These are phyloP conservation scores for Dromiciops gliroides DNA, from an alignment of 2,113 vertebrate genomes.

Conservation along the genomic window DNA sequence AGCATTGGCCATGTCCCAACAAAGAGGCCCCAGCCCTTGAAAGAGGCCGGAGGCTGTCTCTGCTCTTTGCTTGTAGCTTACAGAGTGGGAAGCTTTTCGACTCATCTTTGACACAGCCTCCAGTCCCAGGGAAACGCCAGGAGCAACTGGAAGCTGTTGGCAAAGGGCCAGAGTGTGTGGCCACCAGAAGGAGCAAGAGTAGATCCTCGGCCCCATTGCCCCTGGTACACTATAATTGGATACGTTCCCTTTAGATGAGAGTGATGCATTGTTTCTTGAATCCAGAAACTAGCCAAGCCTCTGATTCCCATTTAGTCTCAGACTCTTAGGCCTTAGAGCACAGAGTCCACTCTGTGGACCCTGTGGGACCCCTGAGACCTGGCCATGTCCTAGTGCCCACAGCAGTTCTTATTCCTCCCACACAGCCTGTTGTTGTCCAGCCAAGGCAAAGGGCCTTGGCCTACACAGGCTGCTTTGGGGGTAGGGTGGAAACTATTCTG, in stretches of 20 bases:
- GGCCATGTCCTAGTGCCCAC: neutral
- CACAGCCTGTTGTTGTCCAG: neutral
- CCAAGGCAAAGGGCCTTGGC: neutral
- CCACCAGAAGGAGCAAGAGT: neutral
- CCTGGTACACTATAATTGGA: neutral
- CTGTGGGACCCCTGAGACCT: neutral
- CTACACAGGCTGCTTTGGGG: neutral
- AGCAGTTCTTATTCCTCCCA: no score
- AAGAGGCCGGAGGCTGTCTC: neutral
- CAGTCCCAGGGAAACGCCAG: neutral
- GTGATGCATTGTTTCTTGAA: neutral
- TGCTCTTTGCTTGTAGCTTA: neutral
- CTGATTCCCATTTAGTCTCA: neutral
- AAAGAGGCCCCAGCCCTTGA: neutral
- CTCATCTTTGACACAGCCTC: neutral
- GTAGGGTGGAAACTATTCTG: slow-evolving; percentile 8
- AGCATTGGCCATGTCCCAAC: neutral
- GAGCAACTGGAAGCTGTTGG: neutral
- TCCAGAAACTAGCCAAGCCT: neutral
- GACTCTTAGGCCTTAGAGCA: neutral
- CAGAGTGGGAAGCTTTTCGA: neutral
- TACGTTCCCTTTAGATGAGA: neutral
- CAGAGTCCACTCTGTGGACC: neutral
- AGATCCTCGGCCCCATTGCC: neutral
- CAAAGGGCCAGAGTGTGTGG: neutral